Conservation (phyloP, 2,888 invertebrate genomes). For the Coecobrya sp. region DNA sequence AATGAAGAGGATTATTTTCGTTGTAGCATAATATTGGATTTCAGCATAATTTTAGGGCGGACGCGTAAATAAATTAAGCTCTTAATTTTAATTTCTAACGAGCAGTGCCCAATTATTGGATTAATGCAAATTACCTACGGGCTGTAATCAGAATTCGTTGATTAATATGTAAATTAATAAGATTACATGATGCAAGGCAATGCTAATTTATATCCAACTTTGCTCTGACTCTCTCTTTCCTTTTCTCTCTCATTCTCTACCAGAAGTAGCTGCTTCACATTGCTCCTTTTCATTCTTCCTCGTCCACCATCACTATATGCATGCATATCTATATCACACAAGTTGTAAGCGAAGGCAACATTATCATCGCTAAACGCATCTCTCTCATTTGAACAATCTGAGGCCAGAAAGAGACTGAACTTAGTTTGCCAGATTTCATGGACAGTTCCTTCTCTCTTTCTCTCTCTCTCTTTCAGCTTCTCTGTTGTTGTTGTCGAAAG, state of each 20-base stretch:
- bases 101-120: conserved; percentile 87
- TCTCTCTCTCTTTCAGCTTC: neutral
- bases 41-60: conserved; percentile 85
- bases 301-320: conserved; percentile 1
- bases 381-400: conserved; percentile 68
- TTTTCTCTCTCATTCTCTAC: conserved; percentile 37
- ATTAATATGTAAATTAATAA: conserved; percentile 87
- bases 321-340: conserved; percentile 52
- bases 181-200: conserved; percentile 87
- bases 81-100: conserved; percentile 87
- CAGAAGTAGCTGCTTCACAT: conserved; percentile 23
- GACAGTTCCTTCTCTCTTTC: conserved; percentile 36
- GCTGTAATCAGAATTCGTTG: conserved; percentile 87
- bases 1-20: conserved; percentile 84
- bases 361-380: conserved; percentile 68
- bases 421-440: conserved; percentile 71
- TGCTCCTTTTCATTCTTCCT: neutral
- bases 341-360: conserved; percentile 56
- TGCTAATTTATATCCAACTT: conserved; percentile 87
- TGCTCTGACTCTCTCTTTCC: conserved; percentile 79
- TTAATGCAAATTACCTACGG: conserved; percentile 87
- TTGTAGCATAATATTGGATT: conserved; percentile 84
- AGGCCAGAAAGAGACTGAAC: conserved; percentile 74
- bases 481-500: conserved; percentile 38
- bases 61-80: conserved; percentile 87